A percentile compares a stretch with the other conserved stretches of the same genome.
Evolutionary conservation across 2,888 invertebrate species (phyloP).

Genomic region (Diplolepis rosae): DNA sequence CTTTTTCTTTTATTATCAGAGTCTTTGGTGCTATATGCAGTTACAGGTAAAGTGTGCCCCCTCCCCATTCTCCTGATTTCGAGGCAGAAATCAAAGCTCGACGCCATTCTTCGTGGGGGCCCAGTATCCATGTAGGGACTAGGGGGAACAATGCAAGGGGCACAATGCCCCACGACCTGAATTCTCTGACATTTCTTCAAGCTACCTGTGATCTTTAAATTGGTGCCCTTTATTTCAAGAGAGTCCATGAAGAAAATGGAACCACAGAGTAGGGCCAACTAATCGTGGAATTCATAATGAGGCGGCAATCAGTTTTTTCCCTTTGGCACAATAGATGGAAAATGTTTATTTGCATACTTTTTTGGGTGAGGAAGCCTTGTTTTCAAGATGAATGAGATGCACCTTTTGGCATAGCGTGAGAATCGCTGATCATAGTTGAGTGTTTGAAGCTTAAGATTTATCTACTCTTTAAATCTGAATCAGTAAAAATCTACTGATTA

Average conservation of each 20-base stretch:
- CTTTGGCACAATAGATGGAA: slow-evolving; percentile 8
- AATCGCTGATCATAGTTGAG: background rate
- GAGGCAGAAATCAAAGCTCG: slow-evolving; percentile 49
- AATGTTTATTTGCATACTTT: slow-evolving; percentile 20
- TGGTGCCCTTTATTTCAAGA: slow-evolving; percentile 47
- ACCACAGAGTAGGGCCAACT: background rate
- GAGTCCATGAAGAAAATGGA: background rate
- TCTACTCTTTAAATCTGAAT: too few species aligned
- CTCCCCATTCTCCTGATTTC: slow-evolving; percentile 37
- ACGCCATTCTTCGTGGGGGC: slow-evolving; percentile 45
- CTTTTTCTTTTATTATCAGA: slow-evolving; percentile 3
- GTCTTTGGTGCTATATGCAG: background rate
- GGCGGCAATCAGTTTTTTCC: background rate
- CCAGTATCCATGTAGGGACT: background rate
- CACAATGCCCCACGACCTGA: slow-evolving; percentile 45
- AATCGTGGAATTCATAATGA: slow-evolving; percentile 7
- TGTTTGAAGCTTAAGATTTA: background rate
- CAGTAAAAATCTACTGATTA: too few species aligned
- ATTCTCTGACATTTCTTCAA: slow-evolving; percentile 43
- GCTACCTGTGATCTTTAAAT: slow-evolving; percentile 50
- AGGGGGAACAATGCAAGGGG: slow-evolving; percentile 40
- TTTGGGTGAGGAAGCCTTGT: background rate
- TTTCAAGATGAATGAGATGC: background rate
- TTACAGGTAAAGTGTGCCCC: slow-evolving; percentile 15
- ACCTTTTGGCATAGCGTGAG: background rate